phyloP scores from a whole-genome alignment of 2,113 vertebrate genomes.

The Lathamus discolor region DNA sequence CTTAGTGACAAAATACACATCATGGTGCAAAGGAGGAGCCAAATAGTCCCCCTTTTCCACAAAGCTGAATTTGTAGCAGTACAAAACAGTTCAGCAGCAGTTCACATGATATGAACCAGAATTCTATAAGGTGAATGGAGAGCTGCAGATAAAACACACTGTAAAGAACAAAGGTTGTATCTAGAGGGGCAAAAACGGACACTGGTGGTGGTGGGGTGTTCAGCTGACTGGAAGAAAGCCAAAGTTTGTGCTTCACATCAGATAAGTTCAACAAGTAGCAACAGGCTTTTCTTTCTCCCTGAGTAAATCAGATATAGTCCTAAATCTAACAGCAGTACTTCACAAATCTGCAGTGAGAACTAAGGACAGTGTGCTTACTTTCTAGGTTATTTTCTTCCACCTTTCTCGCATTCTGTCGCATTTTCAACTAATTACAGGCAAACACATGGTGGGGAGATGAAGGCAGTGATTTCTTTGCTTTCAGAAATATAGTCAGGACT shows the following conservation, averaged over 20 bases:
- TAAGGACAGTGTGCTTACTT: not conserved
- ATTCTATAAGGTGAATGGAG: not conserved
- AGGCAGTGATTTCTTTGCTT: slow-evolving; percentile 1
- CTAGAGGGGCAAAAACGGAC: not conserved
- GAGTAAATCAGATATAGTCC: not conserved
- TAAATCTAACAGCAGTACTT: not conserved
- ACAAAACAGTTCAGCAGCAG: not conserved
- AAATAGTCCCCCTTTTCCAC: not conserved
- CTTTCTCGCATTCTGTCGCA: not conserved
- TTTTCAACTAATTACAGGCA: slow-evolving; percentile 29
- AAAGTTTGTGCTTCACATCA: not conserved
- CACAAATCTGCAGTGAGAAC: not conserved
- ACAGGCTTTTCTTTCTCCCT: not conserved
- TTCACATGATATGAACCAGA: not conserved
- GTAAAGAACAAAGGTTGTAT: not conserved
- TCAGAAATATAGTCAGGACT: not conserved
- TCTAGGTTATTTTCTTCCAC: not conserved
- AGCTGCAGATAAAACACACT: not conserved
- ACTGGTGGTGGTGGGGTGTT: not conserved
- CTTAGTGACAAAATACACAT: not conserved
- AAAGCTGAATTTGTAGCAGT: not conserved
- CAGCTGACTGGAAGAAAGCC: not conserved
- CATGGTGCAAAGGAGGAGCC: not conserved
- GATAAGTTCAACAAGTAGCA: not conserved
- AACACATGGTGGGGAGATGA: not conserved